Evolutionary conservation across 2,888 invertebrate species (phyloP).

Genomic region (Platerodrilus igneus): DNA sequence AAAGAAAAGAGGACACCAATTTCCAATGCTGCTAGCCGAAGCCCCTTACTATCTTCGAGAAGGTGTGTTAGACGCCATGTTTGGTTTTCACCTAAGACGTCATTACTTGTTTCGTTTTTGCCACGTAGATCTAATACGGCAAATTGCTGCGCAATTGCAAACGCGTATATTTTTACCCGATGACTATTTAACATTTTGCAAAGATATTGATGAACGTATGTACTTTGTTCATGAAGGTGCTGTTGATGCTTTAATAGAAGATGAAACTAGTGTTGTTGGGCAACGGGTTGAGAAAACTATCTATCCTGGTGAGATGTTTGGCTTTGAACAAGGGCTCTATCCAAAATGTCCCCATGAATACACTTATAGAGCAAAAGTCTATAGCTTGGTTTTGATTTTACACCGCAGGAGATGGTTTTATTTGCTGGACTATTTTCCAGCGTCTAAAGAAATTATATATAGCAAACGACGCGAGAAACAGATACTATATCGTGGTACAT

Average conservation of each 20-base stretch:
- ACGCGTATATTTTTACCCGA: constrained; percentile 29
- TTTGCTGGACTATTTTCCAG: constrained; percentile 26
- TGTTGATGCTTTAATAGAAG: constrained; percentile 27
- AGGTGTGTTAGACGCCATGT: constrained; percentile 31
- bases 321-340: constrained; percentile 29
- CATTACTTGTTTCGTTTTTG: constrained; percentile 28
- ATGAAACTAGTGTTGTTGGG: constrained; percentile 21
- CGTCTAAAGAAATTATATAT: constrained; percentile 19
- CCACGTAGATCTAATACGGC: constrained; percentile 32
- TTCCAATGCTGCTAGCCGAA: constrained; percentile 23
- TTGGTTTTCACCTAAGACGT: constrained; percentile 30
- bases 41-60: constrained; percentile 33
- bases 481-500: too few species aligned
- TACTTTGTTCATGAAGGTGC: constrained; percentile 35
- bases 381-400: constrained; percentile 22
- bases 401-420: constrained; percentile 23
- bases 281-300: constrained; percentile 24
- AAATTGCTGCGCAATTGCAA: constrained; percentile 28
- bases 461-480: too few species aligned
- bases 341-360: constrained; percentile 25
- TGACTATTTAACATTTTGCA: constrained; percentile 29
- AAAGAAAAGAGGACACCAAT: constrained; percentile 17
- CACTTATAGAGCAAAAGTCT: constrained; percentile 28
- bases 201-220: constrained; percentile 33
- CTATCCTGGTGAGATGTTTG: constrained; percentile 25